Evolutionary conservation across 2,797 vertebrate genomes (phyloP).

Genomic region (Arrhamphus sclerolepis): DNA sequence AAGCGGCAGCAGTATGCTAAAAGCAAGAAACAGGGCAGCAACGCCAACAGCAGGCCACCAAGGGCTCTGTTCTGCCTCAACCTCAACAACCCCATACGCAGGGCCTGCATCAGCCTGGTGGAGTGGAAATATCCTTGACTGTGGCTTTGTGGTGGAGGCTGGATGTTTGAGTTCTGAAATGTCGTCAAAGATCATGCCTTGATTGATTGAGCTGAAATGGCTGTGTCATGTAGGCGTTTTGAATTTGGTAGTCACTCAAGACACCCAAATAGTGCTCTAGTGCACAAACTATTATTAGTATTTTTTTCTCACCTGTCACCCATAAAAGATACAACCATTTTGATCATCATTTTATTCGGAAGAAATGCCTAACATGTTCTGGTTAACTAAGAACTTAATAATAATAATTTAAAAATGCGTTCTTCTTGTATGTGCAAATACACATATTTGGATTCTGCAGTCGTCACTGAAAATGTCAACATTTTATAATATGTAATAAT

Average conservation of each 20-base stretch:
- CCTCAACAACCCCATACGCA: slow-evolving; percentile 98
- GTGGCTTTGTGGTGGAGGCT: not conserved
- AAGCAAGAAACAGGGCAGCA: slow-evolving; percentile 98
- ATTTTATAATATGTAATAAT: too few relatives aligned
- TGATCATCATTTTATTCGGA: not conserved
- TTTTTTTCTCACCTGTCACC: too few relatives aligned
- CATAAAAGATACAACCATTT: not conserved
- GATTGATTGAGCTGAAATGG: not conserved
- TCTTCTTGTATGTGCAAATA: too few relatives aligned
- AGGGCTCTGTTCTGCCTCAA: slow-evolving; percentile 98
- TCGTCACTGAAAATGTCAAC: too few relatives aligned
- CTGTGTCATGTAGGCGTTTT: too few relatives aligned
- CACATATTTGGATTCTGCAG: too few relatives aligned
- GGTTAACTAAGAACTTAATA: not conserved
- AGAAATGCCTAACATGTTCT: not conserved
- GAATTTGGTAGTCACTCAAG: too few relatives aligned
- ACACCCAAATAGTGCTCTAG: too few relatives aligned
- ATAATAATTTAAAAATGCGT: too few relatives aligned
- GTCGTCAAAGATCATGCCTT: not conserved
- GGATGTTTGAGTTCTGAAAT: slow-evolving; percentile 1
- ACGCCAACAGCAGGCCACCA: slow-evolving; percentile 92
- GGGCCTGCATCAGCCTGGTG: slow-evolving; percentile 99
- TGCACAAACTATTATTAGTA: too few relatives aligned
- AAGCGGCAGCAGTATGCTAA: slow-evolving; percentile 99
- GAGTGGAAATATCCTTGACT: slow-evolving; percentile 99